Evolutionary conservation across 2,888 invertebrate genomes (phyloP).

Genomic region (Allophyes oxyacanthae): DNA sequence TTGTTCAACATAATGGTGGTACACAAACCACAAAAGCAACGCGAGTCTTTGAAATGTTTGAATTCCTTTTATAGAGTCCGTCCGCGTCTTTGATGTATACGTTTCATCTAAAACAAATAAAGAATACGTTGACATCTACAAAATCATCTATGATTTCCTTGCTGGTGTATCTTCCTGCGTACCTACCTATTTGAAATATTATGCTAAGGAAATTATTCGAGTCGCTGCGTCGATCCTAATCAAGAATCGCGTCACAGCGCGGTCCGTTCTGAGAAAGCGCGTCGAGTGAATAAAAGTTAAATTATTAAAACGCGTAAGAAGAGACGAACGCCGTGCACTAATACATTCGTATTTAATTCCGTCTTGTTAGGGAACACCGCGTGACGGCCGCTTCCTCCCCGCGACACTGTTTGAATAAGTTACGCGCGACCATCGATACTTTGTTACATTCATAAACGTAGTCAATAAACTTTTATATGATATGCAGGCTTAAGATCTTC

Average conservation of each 20-base stretch:
- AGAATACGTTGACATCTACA: conserved; percentile 64
- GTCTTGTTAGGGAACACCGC: conserved; percentile 78
- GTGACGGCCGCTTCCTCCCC: conserved; percentile 82
- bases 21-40: conserved; percentile 64
- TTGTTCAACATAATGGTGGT: conserved; percentile 69
- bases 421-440: conserved; percentile 63
- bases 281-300: conserved; percentile 78
- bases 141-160: conserved; percentile 56
- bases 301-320: conserved; percentile 78
- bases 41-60: conserved; percentile 73
- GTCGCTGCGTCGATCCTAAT: conserved; percentile 74
- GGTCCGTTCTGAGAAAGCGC: conserved; percentile 75
- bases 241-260: conserved; percentile 76
- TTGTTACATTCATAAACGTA: conserved; percentile 55
- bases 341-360: conserved; percentile 84
- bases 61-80: conserved; percentile 67
- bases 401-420: conserved; percentile 79
- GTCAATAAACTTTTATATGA: conserved; percentile 52
- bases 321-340: conserved; percentile 67
- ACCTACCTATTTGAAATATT: conserved; percentile 72
- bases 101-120: conserved; percentile 65
- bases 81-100: conserved; percentile 76
- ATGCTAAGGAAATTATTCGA: conserved; percentile 68
- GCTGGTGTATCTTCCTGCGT: conserved; percentile 61
- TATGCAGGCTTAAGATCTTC: conserved; percentile 31